Percentiles rank a stretch among this genome's conserved stretches.
These are phyloP conservation scores for Stratiolaelaps scimitus DNA, from an alignment of 1,140 invertebrate genomes.

Conservation along the genomic window DNA sequence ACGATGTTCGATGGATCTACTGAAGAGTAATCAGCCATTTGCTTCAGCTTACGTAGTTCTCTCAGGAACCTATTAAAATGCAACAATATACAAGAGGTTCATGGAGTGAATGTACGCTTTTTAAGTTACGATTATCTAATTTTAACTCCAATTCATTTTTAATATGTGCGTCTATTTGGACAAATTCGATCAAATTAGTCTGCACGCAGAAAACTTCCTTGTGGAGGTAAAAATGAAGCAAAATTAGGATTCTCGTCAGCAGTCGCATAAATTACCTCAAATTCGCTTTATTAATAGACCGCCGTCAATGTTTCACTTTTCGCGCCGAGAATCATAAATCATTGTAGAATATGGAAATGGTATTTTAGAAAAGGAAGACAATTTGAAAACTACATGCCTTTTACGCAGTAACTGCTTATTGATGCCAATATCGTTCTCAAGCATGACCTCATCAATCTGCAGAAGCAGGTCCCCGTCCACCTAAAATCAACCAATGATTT, in stretches of 20 bases:
- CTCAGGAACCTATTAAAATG: slow-evolving; percentile 62
- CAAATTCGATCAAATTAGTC: too few relatives aligned
- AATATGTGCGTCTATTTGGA: too few relatives aligned
- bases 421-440: slow-evolving; percentile 81
- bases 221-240: too few relatives aligned
- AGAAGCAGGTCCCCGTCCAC: slow-evolving; percentile 96
- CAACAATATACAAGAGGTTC: too few relatives aligned
- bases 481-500: slow-evolving; percentile 40
- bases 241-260: too few relatives aligned
- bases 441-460: slow-evolving; percentile 79
- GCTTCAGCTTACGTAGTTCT: slow-evolving; percentile 85
- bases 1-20: slow-evolving; percentile 70
- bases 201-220: too few relatives aligned
- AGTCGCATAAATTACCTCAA: too few relatives aligned
- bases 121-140: too few relatives aligned
- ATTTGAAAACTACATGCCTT: slow-evolving; percentile 46
- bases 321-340: background rate
- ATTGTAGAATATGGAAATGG: background rate
- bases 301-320: too few relatives aligned
- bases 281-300: too few relatives aligned
- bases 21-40: slow-evolving; percentile 92
- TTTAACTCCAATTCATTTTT: too few relatives aligned
- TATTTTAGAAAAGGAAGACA: background rate
- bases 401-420: slow-evolving; percentile 81
- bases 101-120: too few relatives aligned